These are phyloP conservation scores for Pinna nobilis DNA, from an alignment of 1,140 invertebrate species.

Conservation along the genomic window DNA sequence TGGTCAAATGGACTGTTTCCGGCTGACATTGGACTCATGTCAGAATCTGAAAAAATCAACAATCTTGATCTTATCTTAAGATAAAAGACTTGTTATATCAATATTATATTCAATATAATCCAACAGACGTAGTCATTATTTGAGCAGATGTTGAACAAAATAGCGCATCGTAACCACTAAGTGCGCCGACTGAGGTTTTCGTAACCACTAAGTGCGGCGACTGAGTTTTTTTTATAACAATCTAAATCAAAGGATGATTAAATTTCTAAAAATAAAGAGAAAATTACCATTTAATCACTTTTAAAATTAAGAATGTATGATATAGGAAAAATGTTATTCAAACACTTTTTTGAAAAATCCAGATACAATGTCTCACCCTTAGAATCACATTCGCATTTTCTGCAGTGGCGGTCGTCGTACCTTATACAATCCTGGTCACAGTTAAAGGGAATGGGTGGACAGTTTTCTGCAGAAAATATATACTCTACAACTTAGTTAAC, in stretches of 20 bases:
- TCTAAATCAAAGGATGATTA: background rate
- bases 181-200: background rate
- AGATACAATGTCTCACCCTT: background rate
- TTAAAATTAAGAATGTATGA: background rate
- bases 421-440: slow-evolving; percentile 18
- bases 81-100: background rate
- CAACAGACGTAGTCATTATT: background rate
- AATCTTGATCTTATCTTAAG: background rate
- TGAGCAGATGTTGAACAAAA: background rate
- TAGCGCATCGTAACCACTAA: background rate
- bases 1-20: slow-evolving; percentile 32
- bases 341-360: background rate
- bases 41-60: background rate
- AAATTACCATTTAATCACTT: background rate
- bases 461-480: slow-evolving; percentile 1
- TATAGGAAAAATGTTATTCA: background rate
- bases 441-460: background rate
- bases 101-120: background rate
- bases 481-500: too few relatives aligned
- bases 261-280: background rate
- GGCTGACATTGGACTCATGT: background rate
- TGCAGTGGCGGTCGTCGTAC: slow-evolving; percentile 1
- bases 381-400: slow-evolving; percentile 9
- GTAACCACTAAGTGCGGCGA: background rate
- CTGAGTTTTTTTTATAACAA: background rate